phyloP scores from a whole-genome alignment of 2,113 vertebrate species.

The Indri indri region DNA sequence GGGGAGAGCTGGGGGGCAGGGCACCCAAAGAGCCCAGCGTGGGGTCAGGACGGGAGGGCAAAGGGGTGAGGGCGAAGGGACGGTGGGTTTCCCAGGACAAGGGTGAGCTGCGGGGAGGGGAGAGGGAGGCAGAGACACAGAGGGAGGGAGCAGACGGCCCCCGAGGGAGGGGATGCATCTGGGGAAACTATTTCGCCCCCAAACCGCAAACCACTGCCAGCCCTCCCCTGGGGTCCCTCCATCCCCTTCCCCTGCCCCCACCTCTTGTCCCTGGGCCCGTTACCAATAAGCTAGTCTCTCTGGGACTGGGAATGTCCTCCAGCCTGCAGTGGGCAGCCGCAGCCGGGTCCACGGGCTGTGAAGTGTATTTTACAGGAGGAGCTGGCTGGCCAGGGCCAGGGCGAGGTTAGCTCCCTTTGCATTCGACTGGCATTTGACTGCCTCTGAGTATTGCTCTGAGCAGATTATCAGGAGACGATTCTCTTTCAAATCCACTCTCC shows the following conservation, averaged over 20 bases:
- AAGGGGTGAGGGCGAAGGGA: neutral
- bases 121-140: neutral
- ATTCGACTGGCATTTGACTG: neutral
- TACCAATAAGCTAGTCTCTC: neutral
- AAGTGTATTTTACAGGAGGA: neutral
- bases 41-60: neutral
- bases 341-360: neutral
- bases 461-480: neutral
- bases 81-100: neutral
- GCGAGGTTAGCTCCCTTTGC: neutral
- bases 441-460: neutral
- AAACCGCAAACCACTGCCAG: too few species aligned
- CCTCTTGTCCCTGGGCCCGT: too few species aligned
- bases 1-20: too few species aligned
- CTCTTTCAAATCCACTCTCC: neutral
- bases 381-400: neutral
- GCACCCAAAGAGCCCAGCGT: neutral
- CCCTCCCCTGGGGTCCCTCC: neutral
- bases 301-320: neutral
- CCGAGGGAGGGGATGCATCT: neutral
- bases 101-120: neutral
- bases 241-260: too few species aligned
- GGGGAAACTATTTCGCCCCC: neutral
- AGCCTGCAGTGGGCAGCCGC: neutral
- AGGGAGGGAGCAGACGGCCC: neutral